These are phyloP conservation scores for Suillia variegata DNA, from an alignment of 2,888 invertebrate species.

Conservation along the genomic window DNA sequence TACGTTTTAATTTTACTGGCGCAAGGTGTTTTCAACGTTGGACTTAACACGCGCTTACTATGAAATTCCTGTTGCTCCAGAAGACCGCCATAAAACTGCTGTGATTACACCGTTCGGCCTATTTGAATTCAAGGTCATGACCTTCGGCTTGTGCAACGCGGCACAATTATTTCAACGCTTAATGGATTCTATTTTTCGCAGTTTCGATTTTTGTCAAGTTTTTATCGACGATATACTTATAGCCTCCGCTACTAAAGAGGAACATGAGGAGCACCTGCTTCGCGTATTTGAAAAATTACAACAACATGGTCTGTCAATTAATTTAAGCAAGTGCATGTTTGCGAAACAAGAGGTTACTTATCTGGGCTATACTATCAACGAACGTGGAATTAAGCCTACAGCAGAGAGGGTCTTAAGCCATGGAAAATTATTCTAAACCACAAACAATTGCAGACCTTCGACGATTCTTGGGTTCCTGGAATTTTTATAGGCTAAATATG, in stretches of 20 bases:
- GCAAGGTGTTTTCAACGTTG: conserved; percentile 16
- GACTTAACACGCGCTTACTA: conserved; percentile 21
- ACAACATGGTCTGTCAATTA: not conserved
- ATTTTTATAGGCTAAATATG: no score
- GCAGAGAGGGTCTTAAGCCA: conserved; percentile 5
- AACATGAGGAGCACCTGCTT: not conserved
- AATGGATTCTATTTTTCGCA: conserved; percentile 3
- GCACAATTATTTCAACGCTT: conserved; percentile 40
- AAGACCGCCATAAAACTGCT: conserved; percentile 6
- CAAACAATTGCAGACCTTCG: conserved; percentile 10
- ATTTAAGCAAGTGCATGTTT: conserved; percentile 7
- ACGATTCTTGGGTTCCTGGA: conserved; percentile 16
- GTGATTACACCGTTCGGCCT: conserved; percentile 1
- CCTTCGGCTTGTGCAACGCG: conserved; percentile 38
- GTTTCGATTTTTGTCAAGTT: conserved; percentile 7
- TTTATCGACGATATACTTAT: conserved; percentile 12
- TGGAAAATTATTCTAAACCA: conserved; percentile 2
- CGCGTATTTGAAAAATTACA: conserved; percentile 6
- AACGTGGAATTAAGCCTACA: not conserved
- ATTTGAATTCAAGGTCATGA: not conserved
- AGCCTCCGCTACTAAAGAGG: not conserved
- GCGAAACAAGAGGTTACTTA: conserved; percentile 1
- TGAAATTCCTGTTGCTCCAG: no score
- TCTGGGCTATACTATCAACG: conserved; percentile 5
- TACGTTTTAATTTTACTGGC: conserved; percentile 12